A percentile compares a stretch with the other conserved stretches of the same genome.
These are phyloP conservation scores for Brachionus calyciflorus DNA, from an alignment of 1,140 invertebrate species.

Conservation along the genomic window DNA sequence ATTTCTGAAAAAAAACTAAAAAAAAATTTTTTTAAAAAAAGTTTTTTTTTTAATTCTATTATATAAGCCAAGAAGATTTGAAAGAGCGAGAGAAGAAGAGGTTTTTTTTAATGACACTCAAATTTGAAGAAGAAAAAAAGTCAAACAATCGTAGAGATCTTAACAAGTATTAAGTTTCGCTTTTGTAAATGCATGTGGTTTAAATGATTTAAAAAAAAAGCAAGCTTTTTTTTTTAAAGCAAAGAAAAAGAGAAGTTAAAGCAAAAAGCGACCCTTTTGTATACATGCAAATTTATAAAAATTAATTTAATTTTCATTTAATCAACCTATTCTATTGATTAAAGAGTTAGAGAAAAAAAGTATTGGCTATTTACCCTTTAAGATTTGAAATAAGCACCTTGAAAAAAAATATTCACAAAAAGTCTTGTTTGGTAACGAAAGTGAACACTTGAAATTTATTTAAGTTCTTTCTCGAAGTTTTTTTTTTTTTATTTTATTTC, in stretches of 20 bases:
- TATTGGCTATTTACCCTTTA: too few relatives aligned
- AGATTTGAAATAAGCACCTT: too few relatives aligned
- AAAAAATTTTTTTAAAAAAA: background rate
- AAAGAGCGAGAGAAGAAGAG: background rate
- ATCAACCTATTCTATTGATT: background rate
- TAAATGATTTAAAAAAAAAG: too few relatives aligned
- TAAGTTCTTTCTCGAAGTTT: too few relatives aligned
- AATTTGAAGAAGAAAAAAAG: background rate
- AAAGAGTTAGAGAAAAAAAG: background rate
- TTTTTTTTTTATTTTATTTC: too few relatives aligned
- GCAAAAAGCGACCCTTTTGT: background rate
- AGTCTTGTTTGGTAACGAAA: too few relatives aligned
- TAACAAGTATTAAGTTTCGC: conserved; percentile 18
- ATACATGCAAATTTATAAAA: conserved; percentile 9
- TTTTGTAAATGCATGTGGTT: conserved; percentile 23
- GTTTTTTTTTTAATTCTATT: background rate
- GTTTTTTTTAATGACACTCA: background rate
- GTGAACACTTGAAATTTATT: too few relatives aligned
- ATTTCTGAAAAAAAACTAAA: background rate
- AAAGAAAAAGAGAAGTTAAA: too few relatives aligned
- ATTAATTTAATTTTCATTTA: too few relatives aligned
- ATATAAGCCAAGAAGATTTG: conserved; percentile 22
- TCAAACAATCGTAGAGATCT: conserved; percentile 10
- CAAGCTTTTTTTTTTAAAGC: too few relatives aligned
- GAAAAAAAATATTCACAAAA: too few relatives aligned